phyloP scores from a whole-genome alignment of 2,888 invertebrate species.

The Crossocerus cetratus region DNA sequence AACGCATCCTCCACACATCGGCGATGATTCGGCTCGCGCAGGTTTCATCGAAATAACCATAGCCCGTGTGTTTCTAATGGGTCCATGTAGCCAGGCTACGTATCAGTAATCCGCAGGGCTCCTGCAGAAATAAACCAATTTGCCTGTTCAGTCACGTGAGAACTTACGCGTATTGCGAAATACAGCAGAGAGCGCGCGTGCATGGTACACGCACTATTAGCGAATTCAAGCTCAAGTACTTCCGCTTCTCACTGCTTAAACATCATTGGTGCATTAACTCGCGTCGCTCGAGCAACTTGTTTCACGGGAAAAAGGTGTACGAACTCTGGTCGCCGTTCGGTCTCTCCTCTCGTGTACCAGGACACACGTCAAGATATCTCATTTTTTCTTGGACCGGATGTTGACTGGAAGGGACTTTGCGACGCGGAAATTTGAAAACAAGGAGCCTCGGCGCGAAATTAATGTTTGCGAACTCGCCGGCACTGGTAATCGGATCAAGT shows the following conservation, averaged over 20 bases:
- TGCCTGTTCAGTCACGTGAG: slow-evolving; percentile 36
- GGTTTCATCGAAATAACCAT: slow-evolving; percentile 14
- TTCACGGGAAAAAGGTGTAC: not conserved
- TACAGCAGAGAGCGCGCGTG: slow-evolving; percentile 17
- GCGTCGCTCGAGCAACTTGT: not conserved
- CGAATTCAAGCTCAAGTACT: not conserved
- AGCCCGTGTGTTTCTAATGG: slow-evolving; percentile 10
- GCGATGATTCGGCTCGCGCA: not conserved
- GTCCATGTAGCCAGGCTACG: slow-evolving; percentile 9
- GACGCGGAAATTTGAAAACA: not conserved
- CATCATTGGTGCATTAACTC: not conserved
- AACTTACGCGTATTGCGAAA: slow-evolving; percentile 35
- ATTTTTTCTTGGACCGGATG: no score
- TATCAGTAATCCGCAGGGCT: not conserved
- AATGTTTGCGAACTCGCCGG: not conserved
- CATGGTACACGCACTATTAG: not conserved
- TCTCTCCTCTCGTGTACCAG: no score
- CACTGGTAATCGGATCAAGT: not conserved
- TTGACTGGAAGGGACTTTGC: not conserved
- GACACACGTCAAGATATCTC: no score
- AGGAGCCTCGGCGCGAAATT: not conserved
- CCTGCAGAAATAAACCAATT: slow-evolving; percentile 28
- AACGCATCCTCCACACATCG: not conserved
- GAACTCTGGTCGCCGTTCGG: not conserved
- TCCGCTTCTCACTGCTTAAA: not conserved